A percentile compares a stretch with the other conserved stretches of the same genome.
Conservation (phyloP, 1,140 invertebrate genomes). For the Homalodisca vitripennis region DNA sequence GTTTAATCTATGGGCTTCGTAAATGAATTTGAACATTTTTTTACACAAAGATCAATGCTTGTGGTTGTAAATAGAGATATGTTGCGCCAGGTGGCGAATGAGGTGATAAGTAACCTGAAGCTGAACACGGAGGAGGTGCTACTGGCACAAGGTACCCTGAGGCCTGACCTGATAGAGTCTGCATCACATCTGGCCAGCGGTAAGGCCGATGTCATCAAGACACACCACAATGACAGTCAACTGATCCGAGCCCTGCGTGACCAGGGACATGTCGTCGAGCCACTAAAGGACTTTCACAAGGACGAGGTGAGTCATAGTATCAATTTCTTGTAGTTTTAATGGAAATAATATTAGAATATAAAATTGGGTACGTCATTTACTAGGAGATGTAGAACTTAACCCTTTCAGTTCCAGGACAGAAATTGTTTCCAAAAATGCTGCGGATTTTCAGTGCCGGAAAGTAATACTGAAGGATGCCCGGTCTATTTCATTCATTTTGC, state of each 20-base stretch:
- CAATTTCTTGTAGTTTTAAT: not conserved
- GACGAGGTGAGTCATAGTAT: conserved; percentile 79
- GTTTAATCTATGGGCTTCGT: no score
- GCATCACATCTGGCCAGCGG: conserved; percentile 83
- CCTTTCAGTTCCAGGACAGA: no score
- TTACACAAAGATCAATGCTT: no score
- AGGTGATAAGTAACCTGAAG: conserved; percentile 77
- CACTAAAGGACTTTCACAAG: conserved; percentile 99
- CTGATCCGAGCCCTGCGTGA: conserved; percentile 86
- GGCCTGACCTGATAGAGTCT: conserved; percentile 98
- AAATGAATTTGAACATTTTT: no score
- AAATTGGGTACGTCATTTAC: no score
- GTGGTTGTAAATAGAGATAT: no score
- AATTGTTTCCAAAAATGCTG: no score
- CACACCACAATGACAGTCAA: conserved; percentile 99
- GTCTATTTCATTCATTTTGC: no score
- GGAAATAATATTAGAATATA: no score
- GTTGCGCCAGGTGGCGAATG: conserved; percentile 77
- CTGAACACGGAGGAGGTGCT: conserved; percentile 84
- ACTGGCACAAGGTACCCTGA: conserved; percentile 86
- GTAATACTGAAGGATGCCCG: no score
- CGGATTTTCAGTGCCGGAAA: no score
- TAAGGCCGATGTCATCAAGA: conserved; percentile 95
- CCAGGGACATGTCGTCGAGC: conserved; percentile 91
- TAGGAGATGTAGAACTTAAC: no score